Evolutionary conservation across 2,888 invertebrate species (phyloP).

Genomic region (Rhimphoctona megacephalus): DNA sequence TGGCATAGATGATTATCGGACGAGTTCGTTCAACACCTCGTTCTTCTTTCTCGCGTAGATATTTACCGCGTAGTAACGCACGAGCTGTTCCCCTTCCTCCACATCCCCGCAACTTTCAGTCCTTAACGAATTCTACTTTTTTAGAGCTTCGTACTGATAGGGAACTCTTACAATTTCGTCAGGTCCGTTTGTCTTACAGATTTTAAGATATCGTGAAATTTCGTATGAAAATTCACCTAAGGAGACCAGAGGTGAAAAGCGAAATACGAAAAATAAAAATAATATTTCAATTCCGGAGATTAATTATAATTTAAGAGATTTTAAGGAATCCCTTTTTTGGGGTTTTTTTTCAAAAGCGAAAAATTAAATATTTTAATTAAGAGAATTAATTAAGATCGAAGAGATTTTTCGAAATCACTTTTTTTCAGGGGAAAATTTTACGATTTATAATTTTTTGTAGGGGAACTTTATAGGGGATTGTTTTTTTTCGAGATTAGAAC

Average conservation of each 20-base stretch:
- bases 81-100: not conserved
- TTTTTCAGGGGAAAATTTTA: too few relatives aligned
- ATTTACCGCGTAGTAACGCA: not conserved
- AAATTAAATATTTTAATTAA: too few relatives aligned
- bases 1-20: constrained; percentile 63
- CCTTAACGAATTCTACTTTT: not conserved
- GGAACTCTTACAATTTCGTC: not conserved
- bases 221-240: not conserved
- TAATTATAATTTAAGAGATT: not conserved
- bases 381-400: too few relatives aligned
- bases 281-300: not conserved
- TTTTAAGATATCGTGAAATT: not conserved
- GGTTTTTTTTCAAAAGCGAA: too few relatives aligned
- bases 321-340: too few relatives aligned
- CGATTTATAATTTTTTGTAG: too few relatives aligned
- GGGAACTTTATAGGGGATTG: too few relatives aligned
- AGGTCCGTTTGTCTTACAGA: not conserved
- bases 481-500: too few relatives aligned
- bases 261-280: not conserved
- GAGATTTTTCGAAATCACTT: too few relatives aligned
- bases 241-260: not conserved
- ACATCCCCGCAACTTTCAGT: not conserved
- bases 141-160: not conserved
- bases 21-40: constrained; percentile 66
- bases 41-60: constrained; percentile 50